These are phyloP conservation scores for Simalia tracyae DNA, from an alignment of 2,797 vertebrate genomes.

Conservation along the genomic window DNA sequence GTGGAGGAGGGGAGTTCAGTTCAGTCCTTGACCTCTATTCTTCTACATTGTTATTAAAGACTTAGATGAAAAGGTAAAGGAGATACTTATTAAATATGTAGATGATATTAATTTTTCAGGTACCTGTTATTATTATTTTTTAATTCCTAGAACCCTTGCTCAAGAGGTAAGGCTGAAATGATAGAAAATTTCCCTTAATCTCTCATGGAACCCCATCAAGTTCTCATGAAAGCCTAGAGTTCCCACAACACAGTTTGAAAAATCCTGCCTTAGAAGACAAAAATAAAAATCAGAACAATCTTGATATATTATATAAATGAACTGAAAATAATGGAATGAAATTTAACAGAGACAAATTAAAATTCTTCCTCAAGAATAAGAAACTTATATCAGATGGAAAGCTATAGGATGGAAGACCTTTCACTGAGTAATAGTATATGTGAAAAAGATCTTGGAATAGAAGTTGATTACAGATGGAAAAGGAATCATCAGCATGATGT, in stretches of 20 bases:
- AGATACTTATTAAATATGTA: neutral
- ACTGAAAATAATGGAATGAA: neutral
- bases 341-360: neutral
- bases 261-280: neutral
- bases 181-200: neutral
- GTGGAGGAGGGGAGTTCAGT: neutral
- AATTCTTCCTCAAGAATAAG: neutral
- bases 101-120: neutral
- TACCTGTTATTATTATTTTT: neutral
- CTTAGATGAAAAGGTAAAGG: neutral
- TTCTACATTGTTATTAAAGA: neutral
- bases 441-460: neutral
- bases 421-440: neutral
- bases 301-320: neutral
- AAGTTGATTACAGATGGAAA: neutral
- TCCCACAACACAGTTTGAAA: neutral
- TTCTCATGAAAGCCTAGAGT: neutral
- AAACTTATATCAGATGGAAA: neutral
- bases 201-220: neutral
- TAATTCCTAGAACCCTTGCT: neutral
- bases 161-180: neutral
- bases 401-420: neutral
- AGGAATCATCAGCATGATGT: neutral
- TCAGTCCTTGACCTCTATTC: neutral
- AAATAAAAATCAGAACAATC: neutral